Base-by-base conservation (phyloP, 2,797 vertebrate genomes). In the Hafferia zeledoni region DNA sequence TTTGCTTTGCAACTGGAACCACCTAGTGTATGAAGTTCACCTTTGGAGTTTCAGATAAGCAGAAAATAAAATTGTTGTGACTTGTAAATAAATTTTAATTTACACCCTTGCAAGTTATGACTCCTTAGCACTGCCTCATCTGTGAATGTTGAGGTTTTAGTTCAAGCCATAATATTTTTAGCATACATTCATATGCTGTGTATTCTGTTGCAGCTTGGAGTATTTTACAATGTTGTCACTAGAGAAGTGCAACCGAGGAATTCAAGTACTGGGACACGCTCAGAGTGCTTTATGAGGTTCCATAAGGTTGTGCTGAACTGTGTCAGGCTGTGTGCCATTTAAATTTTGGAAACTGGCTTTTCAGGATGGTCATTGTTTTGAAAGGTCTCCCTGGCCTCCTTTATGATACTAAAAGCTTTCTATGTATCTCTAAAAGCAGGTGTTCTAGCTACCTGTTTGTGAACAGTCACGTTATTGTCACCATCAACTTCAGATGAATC, bases 241-340 rank as follows among this genome's bases (percentile, higher is more conserved):
- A 27, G 44, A 80, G 64, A 44, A 80, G 47, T 30, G 5, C 31
- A 75, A 2, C 18, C 0, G 3, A 31, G 59, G 24, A 72, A 4
- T 60, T 59, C 3, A 59, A n/a, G 53, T 46, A 9, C 31, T 35
- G 69, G 57, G 41, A 33, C 3, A 0, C 1, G 3, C 25, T 47
- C 4, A 13, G 27, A 57, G 17, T 35, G 17, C n/a, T 1, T 0
- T 44, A 19, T 49, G 61, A 71, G 8, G 5, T 30, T 77, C 33
- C 0, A 0, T 52, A 35, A 14, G 23, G 4, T 41, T 72, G 19
- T 0, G 0, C 49, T 88, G 35, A 28, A 11, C n/a, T 64, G 7
- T 41, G 22, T 49, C 68, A n/a, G 28, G 23, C 56, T 79, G 68
- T 46, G 5, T 74, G 13, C 27, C 1, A 0, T 3, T 35, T 24